Evolutionary conservation across 2,888 invertebrate genomes (phyloP).

Genomic region (Harmothoe impar): DNA sequence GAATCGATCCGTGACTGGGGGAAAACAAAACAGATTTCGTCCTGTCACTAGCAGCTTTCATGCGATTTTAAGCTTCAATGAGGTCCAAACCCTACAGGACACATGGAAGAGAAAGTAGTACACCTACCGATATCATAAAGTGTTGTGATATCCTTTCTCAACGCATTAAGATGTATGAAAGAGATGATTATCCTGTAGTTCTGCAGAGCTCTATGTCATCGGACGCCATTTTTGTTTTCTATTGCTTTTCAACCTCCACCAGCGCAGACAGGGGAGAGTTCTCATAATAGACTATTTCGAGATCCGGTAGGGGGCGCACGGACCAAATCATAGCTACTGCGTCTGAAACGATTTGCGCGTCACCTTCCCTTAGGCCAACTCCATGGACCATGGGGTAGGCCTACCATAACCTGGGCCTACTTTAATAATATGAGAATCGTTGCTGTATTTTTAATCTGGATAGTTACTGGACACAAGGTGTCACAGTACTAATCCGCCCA

Average conservation of each 20-base stretch:
- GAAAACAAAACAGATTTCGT: constrained; percentile 52
- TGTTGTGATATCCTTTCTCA: constrained; percentile 4
- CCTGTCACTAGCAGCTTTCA: constrained; percentile 57
- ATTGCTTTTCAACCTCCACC: constrained; percentile 32
- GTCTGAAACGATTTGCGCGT: too few relatives aligned
- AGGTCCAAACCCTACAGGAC: neutral
- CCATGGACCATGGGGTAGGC: too few relatives aligned
- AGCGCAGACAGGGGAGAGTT: constrained; percentile 32
- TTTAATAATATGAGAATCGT: too few relatives aligned
- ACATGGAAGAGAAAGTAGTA: neutral
- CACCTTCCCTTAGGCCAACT: too few relatives aligned
- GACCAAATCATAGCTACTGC: too few relatives aligned
- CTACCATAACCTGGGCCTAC: too few relatives aligned
- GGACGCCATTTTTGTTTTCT: constrained; percentile 64
- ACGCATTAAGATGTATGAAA: neutral
- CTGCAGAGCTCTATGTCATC: constrained; percentile 49
- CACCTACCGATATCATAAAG: constrained; percentile 41
- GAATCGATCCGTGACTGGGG: constrained; percentile 46
- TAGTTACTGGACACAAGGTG: too few relatives aligned
- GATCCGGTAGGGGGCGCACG: too few relatives aligned
- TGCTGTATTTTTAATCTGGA: too few relatives aligned
- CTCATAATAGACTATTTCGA: neutral
- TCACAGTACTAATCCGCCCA: too few relatives aligned
- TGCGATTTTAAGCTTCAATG: neutral
- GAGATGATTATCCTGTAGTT: neutral